Conservation (phyloP, 2,888 invertebrate genomes). For the Ennomos fuscantarius region DNA sequence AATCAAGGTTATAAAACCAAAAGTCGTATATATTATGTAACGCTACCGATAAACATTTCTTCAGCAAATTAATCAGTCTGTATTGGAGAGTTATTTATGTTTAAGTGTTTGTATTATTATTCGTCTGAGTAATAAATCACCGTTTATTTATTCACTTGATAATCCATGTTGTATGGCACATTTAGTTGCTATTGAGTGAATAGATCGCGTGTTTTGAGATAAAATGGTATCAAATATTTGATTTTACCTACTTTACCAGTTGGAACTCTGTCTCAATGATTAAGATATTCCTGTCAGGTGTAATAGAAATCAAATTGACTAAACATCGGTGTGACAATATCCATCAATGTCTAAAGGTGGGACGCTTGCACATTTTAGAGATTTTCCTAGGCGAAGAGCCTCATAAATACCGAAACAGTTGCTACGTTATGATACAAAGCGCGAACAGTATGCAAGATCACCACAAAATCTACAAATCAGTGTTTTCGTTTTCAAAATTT, state of each 20-base stretch:
- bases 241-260: background rate
- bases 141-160: constrained; percentile 25
- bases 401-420: constrained; percentile 48
- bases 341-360: constrained; percentile 14
- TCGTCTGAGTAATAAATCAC: constrained; percentile 28
- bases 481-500: too few relatives aligned
- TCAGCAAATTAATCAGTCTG: constrained; percentile 48
- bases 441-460: too few relatives aligned
- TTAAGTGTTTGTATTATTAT: constrained; percentile 45
- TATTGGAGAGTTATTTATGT: constrained; percentile 47
- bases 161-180: constrained; percentile 9
- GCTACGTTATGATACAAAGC: constrained; percentile 43
- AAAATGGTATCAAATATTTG: background rate
- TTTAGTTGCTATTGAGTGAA: constrained; percentile 1
- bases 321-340: constrained; percentile 14
- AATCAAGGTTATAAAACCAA: constrained; percentile 34
- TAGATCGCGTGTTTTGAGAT: background rate
- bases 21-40: constrained; percentile 42
- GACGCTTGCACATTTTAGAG: constrained; percentile 34
- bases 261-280: background rate
- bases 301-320: constrained; percentile 6
- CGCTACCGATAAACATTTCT: constrained; percentile 46
- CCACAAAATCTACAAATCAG: too few relatives aligned
- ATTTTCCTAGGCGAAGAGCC: constrained; percentile 6
- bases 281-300: constrained; percentile 16